Percentiles rank a stretch among this genome's conserved stretches.
These are phyloP conservation scores for Thalassarche chlororhynchos DNA, from an alignment of 2,113 vertebrate species.

Conservation along the genomic window DNA sequence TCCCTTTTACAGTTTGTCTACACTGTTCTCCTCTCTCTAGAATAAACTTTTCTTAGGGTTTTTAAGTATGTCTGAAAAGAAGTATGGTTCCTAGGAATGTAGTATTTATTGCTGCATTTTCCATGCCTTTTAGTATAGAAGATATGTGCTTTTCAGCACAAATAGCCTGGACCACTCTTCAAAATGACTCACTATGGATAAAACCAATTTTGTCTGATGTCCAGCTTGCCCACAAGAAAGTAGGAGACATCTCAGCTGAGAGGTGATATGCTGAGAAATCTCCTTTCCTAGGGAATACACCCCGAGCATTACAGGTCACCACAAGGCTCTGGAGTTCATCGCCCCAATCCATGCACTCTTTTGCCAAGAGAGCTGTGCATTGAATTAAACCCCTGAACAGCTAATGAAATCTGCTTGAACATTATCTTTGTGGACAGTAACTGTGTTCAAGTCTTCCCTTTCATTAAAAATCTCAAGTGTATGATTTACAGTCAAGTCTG, in stretches of 20 bases:
- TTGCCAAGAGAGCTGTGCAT: neutral
- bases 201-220: neutral
- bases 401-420: neutral
- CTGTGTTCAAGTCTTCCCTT: neutral
- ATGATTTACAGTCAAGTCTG: neutral
- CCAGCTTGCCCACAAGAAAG: neutral
- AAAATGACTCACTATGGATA: neutral
- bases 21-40: neutral
- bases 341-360: neutral
- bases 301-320: neutral
- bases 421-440: neutral
- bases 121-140: neutral
- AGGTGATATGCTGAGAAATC: neutral
- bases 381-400: neutral
- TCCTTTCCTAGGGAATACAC: neutral
- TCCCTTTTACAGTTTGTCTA: neutral
- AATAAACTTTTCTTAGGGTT: neutral
- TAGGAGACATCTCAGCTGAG: neutral
- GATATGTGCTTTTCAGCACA: neutral
- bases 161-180: neutral
- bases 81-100: neutral
- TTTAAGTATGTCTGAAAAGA: neutral
- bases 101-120: neutral
- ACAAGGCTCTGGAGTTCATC: neutral
- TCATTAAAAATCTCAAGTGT: neutral